Evolutionary conservation across 2,113 vertebrate genomes (phyloP), one percentile per base, ranked within the genome.

Genomic region (Felis catus): DNA sequence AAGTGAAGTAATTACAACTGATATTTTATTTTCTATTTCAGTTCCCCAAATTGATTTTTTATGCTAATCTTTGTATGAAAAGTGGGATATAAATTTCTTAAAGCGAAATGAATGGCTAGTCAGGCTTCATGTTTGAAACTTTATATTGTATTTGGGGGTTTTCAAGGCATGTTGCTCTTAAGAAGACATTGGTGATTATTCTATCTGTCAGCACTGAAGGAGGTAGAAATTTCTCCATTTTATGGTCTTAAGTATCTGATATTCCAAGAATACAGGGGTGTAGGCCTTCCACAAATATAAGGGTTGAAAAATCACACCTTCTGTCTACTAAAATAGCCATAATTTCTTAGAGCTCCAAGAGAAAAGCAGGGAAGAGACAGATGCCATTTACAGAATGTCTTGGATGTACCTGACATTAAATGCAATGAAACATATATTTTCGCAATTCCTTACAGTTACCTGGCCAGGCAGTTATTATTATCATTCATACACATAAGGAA

Each of bases 41-140:
- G 51, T 68, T 83, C 82, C 88, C 95, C 78, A 93, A 88, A 93
- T 82, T 91, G 81, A 96, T 94, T 98, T 96, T 89, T 85, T 94
- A 88, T 94, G 88, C 48, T 97, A 98, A 97, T 97, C 48, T 21
- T 48, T 65, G 16, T 95, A 71, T 94, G 19, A 4, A 2, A 98
- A 98, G 98, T 96, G 97, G 97, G 23, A 81, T 94, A 87, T 93
- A 97, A 97, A 97, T 96, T 98, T 97, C 93, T 98, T 97, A 98
- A 98, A 98, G 93, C 96, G 98, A 97, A 98, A 96, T 89, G 96
- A 98, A 91, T 76, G 73, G 94, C 79, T 98, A 79, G 96, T 98
- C 97, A 98, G 98, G 19, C 45, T 94, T 98, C 45, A 94, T 25
- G 55, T 93, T 55, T 61, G 85, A 95, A 92, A 95, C 2, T 85